A percentile compares a stretch with the other conserved stretches of the same genome.
These are phyloP conservation scores for Panagrolaimus sp. DNA, from an alignment of 1,140 invertebrate genomes.

Conservation along the genomic window DNA sequence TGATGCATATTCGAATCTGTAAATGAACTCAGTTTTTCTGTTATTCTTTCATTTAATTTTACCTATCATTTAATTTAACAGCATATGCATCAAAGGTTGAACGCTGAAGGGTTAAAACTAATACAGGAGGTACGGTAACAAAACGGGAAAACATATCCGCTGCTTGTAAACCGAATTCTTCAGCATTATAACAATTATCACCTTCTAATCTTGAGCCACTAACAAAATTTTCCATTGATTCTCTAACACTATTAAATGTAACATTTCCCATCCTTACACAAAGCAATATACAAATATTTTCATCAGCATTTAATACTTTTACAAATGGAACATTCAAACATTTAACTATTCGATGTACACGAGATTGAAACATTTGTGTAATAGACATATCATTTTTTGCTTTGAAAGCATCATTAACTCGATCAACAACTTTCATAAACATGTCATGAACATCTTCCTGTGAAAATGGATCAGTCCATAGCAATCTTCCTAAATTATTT, in stretches of 20 bases:
- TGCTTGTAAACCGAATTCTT: slow-evolving; percentile 6
- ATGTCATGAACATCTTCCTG: slow-evolving; percentile 14
- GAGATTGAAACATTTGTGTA: background rate
- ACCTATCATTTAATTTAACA: background rate
- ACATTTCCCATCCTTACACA: background rate
- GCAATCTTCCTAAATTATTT: background rate
- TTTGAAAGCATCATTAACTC: background rate
- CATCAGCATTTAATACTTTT: background rate
- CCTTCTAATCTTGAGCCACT: slow-evolving; percentile 3
- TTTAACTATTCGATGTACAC: background rate
- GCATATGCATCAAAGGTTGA: background rate
- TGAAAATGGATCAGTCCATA: background rate
- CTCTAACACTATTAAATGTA: background rate
- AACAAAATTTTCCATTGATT: slow-evolving; percentile 10
- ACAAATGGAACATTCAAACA: background rate
- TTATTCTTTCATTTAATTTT: no score
- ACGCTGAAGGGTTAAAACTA: slow-evolving; percentile 4
- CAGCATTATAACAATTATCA: slow-evolving; percentile 12
- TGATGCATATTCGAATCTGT: background rate
- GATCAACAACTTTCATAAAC: background rate
- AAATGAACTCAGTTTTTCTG: no score
- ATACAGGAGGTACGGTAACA: background rate
- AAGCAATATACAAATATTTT: background rate
- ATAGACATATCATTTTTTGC: background rate
- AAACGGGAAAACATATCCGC: background rate